Base-by-base conservation (phyloP, 92 coral and sea anemone species). In the Siderastrea radians region DNA sequence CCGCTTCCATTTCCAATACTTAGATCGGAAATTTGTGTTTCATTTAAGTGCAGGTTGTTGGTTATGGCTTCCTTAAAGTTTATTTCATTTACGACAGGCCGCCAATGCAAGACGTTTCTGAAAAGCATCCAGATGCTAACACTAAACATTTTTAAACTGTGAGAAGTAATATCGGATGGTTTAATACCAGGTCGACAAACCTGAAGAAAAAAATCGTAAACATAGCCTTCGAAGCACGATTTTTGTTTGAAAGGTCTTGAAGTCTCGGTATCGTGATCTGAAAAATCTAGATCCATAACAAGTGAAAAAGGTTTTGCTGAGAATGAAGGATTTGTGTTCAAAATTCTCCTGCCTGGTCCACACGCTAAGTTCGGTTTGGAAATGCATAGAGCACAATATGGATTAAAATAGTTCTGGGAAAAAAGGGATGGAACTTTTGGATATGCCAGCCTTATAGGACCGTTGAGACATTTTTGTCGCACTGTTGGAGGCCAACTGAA, bases 201-300 rank as follows among this genome's bases (percentile, higher is more conserved):
- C 19, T 63, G 71, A 17, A 79, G 69, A 15, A 61, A 46, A 63
- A 19, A 51, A 17, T 79, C 83, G 47, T 79, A 79, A 63, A 79
- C 83, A 8, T 79, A 1, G 38, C 46, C 59, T 50, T 72, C 45
- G 2, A 6, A 5, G 50, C 78, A 82, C 5, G 12, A 46, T 6
- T 70, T 6, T 7, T 46, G 17, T 8, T 54, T 49, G 4, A 69
- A 78, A 53, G n/a, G 6, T 6, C 17, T 49, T 6, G 59, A 72
- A 10, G 59, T 7, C 43, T 72, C 58, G 4, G 58, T 7, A 3
- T n/a, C 13, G 44, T 49, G 44, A 72, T 50, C 14, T 49, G 77
- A 49, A 50, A 49, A 72, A 58, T 16, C 77, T 2, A 72, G 43
- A 49, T 49, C 60, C 58, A 72, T 72, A n/a, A 72, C 77, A 49